Percentiles rank a stretch among this genome's conserved stretches.
Conservation (phyloP, 2,888 invertebrate genomes). For the Lymantria monacha region DNA sequence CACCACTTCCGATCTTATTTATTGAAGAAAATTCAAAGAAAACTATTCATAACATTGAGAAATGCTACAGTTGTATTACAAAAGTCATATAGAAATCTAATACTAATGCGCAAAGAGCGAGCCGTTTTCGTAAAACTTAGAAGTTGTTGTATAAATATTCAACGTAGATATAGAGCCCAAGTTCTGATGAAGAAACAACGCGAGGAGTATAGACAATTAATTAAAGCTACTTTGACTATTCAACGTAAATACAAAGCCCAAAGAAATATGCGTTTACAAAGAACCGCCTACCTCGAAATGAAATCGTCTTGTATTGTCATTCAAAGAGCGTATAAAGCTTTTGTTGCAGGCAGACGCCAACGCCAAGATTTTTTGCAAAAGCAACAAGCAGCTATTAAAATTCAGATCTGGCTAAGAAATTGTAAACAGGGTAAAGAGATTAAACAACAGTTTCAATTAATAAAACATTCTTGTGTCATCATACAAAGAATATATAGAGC, state of each 20-base stretch:
- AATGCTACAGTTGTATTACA: constrained; percentile 73
- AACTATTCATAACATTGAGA: constrained; percentile 9
- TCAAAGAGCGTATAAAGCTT: constrained; percentile 66
- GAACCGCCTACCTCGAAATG: constrained; percentile 42
- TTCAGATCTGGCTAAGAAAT: constrained; percentile 75
- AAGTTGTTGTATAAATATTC: constrained; percentile 48
- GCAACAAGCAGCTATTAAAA: constrained; percentile 52
- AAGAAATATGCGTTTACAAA: constrained; percentile 52
- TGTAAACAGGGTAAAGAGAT: constrained; percentile 42
- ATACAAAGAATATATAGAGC: constrained; percentile 73
- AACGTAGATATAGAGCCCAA: constrained; percentile 59
- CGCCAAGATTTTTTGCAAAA: constrained; percentile 48
- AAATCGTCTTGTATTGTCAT: constrained; percentile 52
- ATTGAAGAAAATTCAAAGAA: constrained; percentile 11
- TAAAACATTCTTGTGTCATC: constrained; percentile 54
- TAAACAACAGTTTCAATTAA: constrained; percentile 43
- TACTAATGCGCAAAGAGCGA: constrained; percentile 56
- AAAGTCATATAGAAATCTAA: constrained; percentile 60
- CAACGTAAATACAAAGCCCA: constrained; percentile 70
- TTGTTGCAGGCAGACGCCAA: constrained; percentile 42
- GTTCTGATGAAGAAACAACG: constrained; percentile 45
- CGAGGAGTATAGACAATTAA: constrained; percentile 42
- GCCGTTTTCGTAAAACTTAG: constrained; percentile 32
- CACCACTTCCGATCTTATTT: constrained; percentile 41
- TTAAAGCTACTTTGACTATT: constrained; percentile 50